Percentiles rank a stretch among this genome's conserved stretches.
Conservation (phyloP, 2,888 invertebrate species). For the Sesia apiformis region DNA sequence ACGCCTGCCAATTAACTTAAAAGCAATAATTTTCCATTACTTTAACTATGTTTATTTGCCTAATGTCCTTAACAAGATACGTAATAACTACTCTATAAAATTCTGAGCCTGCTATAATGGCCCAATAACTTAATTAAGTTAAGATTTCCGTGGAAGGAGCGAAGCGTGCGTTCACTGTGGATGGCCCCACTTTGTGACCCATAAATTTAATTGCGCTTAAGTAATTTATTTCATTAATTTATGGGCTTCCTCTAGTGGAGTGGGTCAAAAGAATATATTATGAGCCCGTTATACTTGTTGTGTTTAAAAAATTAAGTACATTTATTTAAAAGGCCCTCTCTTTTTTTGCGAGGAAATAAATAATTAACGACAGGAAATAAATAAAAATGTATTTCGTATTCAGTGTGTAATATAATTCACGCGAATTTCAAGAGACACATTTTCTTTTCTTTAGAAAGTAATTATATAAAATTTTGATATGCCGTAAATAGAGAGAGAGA, state of each 20-base stretch:
- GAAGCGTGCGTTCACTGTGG: constrained; percentile 6
- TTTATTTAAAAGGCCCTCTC: no score
- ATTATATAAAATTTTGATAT: no score
- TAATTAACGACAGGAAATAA: no score
- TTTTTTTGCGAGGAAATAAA: no score
- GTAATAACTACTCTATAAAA: constrained; percentile 1
- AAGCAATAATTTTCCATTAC: background rate
- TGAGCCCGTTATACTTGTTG: no score
- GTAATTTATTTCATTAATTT: constrained; percentile 19
- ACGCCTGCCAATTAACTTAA: background rate
- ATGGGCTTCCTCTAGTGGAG: constrained; percentile 2
- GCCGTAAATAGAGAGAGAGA: no score
- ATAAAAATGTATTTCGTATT: no score
- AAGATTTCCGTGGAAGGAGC: constrained; percentile 7
- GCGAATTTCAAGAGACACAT: no score
- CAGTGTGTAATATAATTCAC: no score
- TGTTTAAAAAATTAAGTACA: no score
- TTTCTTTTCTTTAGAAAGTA: no score
- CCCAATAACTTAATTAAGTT: constrained; percentile 15
- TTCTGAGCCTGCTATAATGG: constrained; percentile 7
- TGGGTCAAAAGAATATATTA: background rate
- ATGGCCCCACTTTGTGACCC: constrained; percentile 4
- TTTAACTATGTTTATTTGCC: background rate
- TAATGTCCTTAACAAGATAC: background rate
- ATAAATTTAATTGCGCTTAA: constrained; percentile 17